Evolutionary conservation across 2,888 invertebrate species (phyloP), one percentile per base, ranked within the genome.

Genomic region (Ptychoptera albimana): DNA sequence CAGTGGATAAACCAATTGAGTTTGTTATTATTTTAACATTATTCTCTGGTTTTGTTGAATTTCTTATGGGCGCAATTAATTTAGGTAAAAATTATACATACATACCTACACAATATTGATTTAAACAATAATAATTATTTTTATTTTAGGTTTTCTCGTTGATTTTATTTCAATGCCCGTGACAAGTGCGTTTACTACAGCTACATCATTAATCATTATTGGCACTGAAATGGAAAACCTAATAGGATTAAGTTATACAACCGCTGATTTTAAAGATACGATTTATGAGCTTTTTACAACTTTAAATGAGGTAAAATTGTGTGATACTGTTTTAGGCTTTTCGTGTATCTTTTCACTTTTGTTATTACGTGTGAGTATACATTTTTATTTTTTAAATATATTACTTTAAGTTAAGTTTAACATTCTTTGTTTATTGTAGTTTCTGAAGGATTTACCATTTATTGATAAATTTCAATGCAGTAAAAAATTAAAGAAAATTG

Each of bases 101-200:
- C 8, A 15, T 37, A 7, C 9, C 2, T 13, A 15, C 10, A 37
- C 2, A 9, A 7, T 39, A 10, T 23, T 40, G 1, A 2, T 38
- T 6, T 44, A 36, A 14, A 42, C 31, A 10, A 45, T 42, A 35
- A 12, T 37, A n/a, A n/a, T 35, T 29, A 30, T 32, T 50, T 15
- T 6, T 31, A 42, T 49, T 46, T 12, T 55, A 87, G 88, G 87
- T 43, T 86, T 87, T 61, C 66, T 88, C 51, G 81, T 88, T 45
- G 84, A 84, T 54, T 79, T 88, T 57, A 88, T 89, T 53, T 85
- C 88, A 1, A 72, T 79, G 23, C 79, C 87, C 9, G 84, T 88
- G 43, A 82, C 82, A 13, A 80, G 80, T 51, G 87, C 85, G 2
- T 89, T 89, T 61, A 87, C 87, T 37, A 80, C 86, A 2, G 87